Percentiles rank a stretch among this genome's conserved stretches.
These are phyloP conservation scores for Syritta pipiens DNA, from an alignment of 2,888 invertebrate species.

Conservation along the genomic window DNA sequence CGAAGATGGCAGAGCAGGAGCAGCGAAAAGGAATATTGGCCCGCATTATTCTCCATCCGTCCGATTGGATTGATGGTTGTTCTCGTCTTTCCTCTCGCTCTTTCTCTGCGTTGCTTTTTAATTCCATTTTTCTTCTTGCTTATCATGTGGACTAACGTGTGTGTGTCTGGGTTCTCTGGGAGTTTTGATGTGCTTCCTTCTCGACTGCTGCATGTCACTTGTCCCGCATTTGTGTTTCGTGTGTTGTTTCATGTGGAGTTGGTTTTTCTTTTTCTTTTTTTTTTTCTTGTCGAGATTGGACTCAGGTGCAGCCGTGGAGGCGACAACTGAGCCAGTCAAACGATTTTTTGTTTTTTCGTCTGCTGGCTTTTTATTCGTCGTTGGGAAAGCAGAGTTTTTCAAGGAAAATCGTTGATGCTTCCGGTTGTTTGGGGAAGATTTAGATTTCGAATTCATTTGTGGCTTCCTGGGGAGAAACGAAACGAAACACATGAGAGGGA, in stretches of 20 bases:
- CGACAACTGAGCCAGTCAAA: constrained; percentile 31
- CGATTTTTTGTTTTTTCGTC: not conserved
- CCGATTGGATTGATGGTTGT: constrained; percentile 57
- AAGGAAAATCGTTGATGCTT: constrained; percentile 46
- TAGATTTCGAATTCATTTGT: constrained; percentile 19
- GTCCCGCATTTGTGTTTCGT: constrained; percentile 56
- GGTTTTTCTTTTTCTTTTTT: not conserved
- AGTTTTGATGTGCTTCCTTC: constrained; percentile 22
- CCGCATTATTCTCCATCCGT: constrained; percentile 67
- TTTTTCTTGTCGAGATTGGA: constrained; percentile 26
- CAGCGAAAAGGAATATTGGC: constrained; percentile 57
- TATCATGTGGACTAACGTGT: constrained; percentile 16
- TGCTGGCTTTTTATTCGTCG: not conserved
- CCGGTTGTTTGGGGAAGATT: constrained; percentile 37
- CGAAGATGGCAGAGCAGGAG: constrained; percentile 23
- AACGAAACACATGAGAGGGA: not conserved
- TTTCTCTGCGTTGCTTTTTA: too few relatives aligned
- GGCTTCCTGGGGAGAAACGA: constrained; percentile 36
- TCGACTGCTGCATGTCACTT: constrained; percentile 50
- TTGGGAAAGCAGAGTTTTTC: constrained; percentile 6
- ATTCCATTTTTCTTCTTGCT: constrained; percentile 36
- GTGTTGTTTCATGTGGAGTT: not conserved
- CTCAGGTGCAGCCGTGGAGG: constrained; percentile 65
- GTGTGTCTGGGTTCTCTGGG: constrained; percentile 10
- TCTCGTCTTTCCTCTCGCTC: constrained; percentile 6